These are phyloP conservation scores for Calliopsis andreniformis DNA, from an alignment of 1,140 invertebrate genomes.

Conservation along the genomic window DNA sequence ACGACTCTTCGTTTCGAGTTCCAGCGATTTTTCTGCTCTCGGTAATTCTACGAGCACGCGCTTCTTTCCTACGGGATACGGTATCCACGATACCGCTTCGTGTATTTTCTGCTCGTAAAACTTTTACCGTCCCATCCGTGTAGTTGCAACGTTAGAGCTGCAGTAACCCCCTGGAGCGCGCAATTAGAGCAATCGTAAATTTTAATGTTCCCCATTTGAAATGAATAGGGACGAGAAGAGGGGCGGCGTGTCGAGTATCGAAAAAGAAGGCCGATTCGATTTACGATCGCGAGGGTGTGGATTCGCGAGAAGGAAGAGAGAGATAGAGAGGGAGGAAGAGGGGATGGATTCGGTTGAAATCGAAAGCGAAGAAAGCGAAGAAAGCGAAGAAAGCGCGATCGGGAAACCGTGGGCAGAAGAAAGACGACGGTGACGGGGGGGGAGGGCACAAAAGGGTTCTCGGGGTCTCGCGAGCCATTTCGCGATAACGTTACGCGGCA, in stretches of 20 bases:
- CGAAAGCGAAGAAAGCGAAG: slow-evolving; percentile 7
- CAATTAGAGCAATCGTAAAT: slow-evolving; percentile 26
- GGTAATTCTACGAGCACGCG: neutral
- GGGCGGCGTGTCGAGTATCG: neutral
- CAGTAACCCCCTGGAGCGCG: slow-evolving; percentile 10
- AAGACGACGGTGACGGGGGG: no score
- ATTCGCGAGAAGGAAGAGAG: no score
- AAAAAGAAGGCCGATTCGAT: no score
- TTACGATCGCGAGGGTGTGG: no score
- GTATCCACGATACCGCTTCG: slow-evolving; percentile 19
- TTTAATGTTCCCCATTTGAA: slow-evolving; percentile 13
- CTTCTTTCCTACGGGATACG: slow-evolving; percentile 4
- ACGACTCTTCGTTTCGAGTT: no score
- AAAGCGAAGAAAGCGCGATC: slow-evolving; percentile 10
- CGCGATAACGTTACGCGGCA: slow-evolving; percentile 59
- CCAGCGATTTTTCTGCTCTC: neutral
- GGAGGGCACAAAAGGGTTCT: slow-evolving; percentile 46
- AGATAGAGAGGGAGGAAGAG: no score
- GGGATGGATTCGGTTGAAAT: no score
- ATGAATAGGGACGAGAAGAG: neutral
- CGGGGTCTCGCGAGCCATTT: slow-evolving; percentile 29
- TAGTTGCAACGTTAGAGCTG: slow-evolving; percentile 14
- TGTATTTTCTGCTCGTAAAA: slow-evolving; percentile 36
- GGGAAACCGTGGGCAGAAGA: neutral
- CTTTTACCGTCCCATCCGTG: slow-evolving; percentile 22